These are phyloP conservation scores for Aporophyla lueneburgensis DNA, from an alignment of 2,888 invertebrate genomes.

Conservation along the genomic window DNA sequence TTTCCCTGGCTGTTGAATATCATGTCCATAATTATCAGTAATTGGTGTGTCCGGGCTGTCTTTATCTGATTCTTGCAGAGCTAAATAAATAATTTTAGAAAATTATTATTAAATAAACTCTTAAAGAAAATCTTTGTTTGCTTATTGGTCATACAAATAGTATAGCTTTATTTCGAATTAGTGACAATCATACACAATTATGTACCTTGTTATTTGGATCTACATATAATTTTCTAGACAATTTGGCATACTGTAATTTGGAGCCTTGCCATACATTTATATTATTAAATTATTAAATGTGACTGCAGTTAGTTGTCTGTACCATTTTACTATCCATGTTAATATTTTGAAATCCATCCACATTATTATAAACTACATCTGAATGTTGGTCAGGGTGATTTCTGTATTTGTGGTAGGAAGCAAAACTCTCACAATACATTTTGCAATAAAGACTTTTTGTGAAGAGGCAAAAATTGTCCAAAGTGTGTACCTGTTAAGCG, in stretches of 20 bases:
- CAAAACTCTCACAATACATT: not conserved
- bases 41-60: slow-evolving; percentile 76
- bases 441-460: too few species aligned
- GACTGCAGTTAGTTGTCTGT: slow-evolving; percentile 3
- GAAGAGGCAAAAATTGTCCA: not conserved
- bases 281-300: not conserved
- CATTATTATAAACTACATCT: not conserved
- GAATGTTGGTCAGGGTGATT: not conserved
- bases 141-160: not conserved
- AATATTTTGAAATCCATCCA: not conserved
- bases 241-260: slow-evolving; percentile 22
- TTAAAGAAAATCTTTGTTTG: not conserved
- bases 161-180: not conserved
- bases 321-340: not conserved
- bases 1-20: slow-evolving; percentile 72
- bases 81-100: slow-evolving; percentile 59
- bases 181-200: not conserved
- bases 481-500: not conserved
- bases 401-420: not conserved
- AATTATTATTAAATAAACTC: not conserved
- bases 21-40: slow-evolving; percentile 66
- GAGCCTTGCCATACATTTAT: not conserved
- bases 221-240: slow-evolving; percentile 1
- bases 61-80: slow-evolving; percentile 84
- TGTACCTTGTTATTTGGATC: not conserved